Percentiles rank a stretch among this genome's conserved stretches.
Conservation (phyloP, 2,888 invertebrate genomes). For the Chrysolina oricalcia region DNA sequence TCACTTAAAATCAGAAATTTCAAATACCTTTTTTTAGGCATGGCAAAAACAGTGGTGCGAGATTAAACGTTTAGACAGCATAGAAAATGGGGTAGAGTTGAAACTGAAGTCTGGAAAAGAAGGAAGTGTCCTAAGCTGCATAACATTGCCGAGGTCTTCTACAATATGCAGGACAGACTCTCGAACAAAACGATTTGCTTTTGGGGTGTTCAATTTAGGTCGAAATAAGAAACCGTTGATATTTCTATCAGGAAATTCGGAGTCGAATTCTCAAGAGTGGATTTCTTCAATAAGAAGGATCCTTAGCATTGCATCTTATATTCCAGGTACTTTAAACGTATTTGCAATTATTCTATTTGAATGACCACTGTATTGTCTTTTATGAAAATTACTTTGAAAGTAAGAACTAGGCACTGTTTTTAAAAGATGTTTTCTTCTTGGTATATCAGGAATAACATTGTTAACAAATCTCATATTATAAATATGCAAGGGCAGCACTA, state of each 20-base stretch:
- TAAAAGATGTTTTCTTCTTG: too few relatives aligned
- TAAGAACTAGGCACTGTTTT: too few relatives aligned
- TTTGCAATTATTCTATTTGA: not conserved
- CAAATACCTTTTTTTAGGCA: slow-evolving; percentile 69
- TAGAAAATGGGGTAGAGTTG: slow-evolving; percentile 74
- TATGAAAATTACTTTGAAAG: too few relatives aligned
- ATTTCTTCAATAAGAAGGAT: slow-evolving; percentile 78
- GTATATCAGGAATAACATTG: too few relatives aligned
- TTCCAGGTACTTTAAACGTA: slow-evolving; percentile 65
- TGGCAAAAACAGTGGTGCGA: slow-evolving; percentile 82
- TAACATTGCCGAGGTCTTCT: slow-evolving; percentile 76
- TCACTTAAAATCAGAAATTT: not conserved
- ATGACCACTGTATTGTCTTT: too few relatives aligned
- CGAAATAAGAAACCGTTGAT: slow-evolving; percentile 77
- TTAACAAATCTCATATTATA: too few relatives aligned
- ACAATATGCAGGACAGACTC: slow-evolving; percentile 79
- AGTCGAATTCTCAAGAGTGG: slow-evolving; percentile 81
- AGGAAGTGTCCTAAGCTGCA: slow-evolving; percentile 68
- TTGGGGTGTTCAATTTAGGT: slow-evolving; percentile 78
- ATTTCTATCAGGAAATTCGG: slow-evolving; percentile 78
- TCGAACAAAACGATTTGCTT: slow-evolving; percentile 79
- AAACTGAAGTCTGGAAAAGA: slow-evolving; percentile 74
- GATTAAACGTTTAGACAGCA: slow-evolving; percentile 75
- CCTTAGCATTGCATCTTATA: slow-evolving; percentile 70
- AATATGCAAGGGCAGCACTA: too few relatives aligned